Evolutionary conservation across 2,888 invertebrate species (phyloP), one percentile per base, ranked within the genome.

Genomic region (Phania funesta): DNA sequence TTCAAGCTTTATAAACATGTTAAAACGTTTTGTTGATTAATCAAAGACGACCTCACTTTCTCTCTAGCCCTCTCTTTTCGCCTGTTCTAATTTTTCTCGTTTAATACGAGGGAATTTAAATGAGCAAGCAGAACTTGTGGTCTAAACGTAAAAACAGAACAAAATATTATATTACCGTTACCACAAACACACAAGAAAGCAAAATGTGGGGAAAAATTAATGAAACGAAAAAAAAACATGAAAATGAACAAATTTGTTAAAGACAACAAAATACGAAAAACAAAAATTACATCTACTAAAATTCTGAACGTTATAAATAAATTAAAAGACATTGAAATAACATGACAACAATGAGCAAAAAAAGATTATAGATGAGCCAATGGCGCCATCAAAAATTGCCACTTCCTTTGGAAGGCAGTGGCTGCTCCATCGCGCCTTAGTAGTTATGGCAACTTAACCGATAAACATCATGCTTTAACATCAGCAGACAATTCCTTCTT

Each of bases 1-100:
- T 89, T 89, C 86, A 84, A 86, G 86, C 87, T 88, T 85, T 86
- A 87, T 88, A 87, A 87, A 87, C 86, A 82, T 73, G 85, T 84
- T 79, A 71, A 80, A 84, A 85, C 76, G 84, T 84, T 83, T 70
- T 82, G 83, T 83, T 84, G 84, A 85, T 85, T 84, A 85, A 84
- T 85, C 85, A 85, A 85, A 83, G 50, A 35, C 64, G 41, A 32
- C 16, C 24, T 35, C 11, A 1, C 1, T 26, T 20, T 16, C 18
- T 11, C 18, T 44, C 29, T 7, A n/a, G 13, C 35, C 11, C n/a
- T 18, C 11, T 18, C 13, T 26, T 38, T 16, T 16, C 22, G 9
- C 9, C 18, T 32, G 58, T 16, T 35, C 9, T 46, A n/a, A 16
- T n/a, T 26, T 50, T 26, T 52, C 7, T 29, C 22, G n/a, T 32